These are phyloP conservation scores for Lasioglossum lativentre DNA, from an alignment of 2,888 invertebrate genomes.

Conservation along the genomic window DNA sequence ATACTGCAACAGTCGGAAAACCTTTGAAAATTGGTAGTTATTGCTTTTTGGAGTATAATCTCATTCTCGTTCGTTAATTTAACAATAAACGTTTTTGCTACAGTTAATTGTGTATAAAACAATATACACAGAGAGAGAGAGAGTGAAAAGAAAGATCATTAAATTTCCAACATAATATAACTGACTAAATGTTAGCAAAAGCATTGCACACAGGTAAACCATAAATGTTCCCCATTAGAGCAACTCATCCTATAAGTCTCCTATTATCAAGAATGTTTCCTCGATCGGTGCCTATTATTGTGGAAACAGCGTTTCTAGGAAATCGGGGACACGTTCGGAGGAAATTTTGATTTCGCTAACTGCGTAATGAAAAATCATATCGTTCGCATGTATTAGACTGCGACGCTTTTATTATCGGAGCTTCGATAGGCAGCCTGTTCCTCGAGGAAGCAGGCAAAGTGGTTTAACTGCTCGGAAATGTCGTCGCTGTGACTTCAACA, in stretches of 20 bases:
- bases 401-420: background rate
- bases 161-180: background rate
- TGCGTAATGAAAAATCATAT: background rate
- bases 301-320: background rate
- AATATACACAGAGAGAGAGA: background rate
- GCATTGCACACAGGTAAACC: background rate
- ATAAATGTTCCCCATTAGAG: background rate
- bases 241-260: background rate
- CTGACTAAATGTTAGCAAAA: background rate
- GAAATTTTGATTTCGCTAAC: background rate
- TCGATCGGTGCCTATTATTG: background rate
- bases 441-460: slow-evolving; percentile 7
- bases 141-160: background rate
- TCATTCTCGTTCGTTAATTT: background rate
- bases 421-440: background rate
- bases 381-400: background rate
- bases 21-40: background rate
- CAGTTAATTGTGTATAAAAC: background rate
- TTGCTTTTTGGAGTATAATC: background rate
- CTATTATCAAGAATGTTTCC: background rate
- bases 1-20: background rate
- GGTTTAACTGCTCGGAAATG: slow-evolving; percentile 15
- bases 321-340: background rate
- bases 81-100: background rate
- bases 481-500: background rate